A percentile compares a stretch with the other conserved stretches of the same genome.
Conservation (phyloP, 2,797 vertebrate genomes). For the Hirundo rustica region DNA sequence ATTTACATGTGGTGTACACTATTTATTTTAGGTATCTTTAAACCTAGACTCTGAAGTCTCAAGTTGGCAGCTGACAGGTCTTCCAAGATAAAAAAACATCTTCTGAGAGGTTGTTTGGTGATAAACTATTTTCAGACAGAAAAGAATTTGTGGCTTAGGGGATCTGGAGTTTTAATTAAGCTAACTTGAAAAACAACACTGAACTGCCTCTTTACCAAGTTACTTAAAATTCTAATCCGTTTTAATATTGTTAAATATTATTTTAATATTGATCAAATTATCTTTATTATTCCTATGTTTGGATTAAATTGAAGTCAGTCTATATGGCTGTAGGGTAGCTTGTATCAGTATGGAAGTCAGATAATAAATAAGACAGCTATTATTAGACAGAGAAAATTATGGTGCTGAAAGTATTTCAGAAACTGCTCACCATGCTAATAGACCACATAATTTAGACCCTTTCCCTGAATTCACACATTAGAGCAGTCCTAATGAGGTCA, state of each 20-base stretch:
- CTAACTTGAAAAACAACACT: background rate
- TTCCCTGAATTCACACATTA: background rate
- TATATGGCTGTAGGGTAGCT: background rate
- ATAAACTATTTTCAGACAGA: conserved; percentile 27
- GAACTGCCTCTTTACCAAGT: background rate
- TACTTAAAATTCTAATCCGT: background rate
- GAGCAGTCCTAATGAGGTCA: background rate
- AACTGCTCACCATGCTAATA: background rate
- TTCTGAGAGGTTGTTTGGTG: background rate
- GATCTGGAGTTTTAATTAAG: background rate
- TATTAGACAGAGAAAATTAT: background rate
- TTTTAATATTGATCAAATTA: background rate
- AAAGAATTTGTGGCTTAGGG: background rate
- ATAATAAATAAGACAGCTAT: background rate
- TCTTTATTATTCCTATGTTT: background rate
- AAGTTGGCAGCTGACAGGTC: background rate
- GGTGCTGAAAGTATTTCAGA: background rate
- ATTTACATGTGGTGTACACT: background rate
- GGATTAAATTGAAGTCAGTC: background rate
- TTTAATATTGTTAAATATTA: background rate
- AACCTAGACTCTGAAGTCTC: conserved; percentile 29
- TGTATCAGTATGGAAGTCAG: background rate
- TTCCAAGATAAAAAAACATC: background rate
- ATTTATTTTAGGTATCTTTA: conserved; percentile 58
- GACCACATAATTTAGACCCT: background rate